A percentile compares a stretch with the other conserved stretches of the same genome.
Conservation (phyloP, 2,888 invertebrate genomes). For the Cenopis cana region DNA sequence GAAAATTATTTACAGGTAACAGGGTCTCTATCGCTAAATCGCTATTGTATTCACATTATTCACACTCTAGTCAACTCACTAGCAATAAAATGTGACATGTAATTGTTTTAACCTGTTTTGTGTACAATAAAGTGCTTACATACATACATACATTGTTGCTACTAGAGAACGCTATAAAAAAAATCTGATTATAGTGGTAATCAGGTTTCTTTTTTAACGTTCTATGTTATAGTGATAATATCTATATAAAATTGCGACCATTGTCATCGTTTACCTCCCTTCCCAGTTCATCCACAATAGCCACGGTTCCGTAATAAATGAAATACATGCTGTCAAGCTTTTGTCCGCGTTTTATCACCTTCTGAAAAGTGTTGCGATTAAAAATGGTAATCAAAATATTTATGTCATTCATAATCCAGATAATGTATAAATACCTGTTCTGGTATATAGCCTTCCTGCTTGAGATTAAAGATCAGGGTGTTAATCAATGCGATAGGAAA, state of each 20-base stretch:
- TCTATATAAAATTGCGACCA: background rate
- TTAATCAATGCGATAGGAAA: conserved; percentile 78
- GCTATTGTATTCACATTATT: background rate
- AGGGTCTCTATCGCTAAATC: background rate
- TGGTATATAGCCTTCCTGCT: conserved; percentile 83
- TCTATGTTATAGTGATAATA: too few species aligned
- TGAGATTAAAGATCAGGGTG: conserved; percentile 80
- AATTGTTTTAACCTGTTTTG: too few species aligned
- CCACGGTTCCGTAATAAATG: conserved; percentile 85
- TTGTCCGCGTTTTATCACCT: conserved; percentile 81
- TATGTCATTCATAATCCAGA: background rate
- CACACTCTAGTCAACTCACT: background rate
- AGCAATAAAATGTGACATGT: background rate
- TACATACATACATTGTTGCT: too few species aligned
- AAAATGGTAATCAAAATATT: background rate
- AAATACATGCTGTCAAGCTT: conserved; percentile 85
- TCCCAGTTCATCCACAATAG: conserved; percentile 81
- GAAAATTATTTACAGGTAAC: background rate
- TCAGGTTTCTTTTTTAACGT: too few species aligned
- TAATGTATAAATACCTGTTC: conserved; percentile 75
- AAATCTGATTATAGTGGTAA: too few species aligned
- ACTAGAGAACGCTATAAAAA: too few species aligned
- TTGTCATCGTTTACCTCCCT: conserved; percentile 72
- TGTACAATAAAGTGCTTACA: too few species aligned
- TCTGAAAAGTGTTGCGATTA: conserved; percentile 55